These are phyloP conservation scores for Ranitomeya imitator DNA, from an alignment of 2,113 vertebrate genomes.

Conservation along the genomic window DNA sequence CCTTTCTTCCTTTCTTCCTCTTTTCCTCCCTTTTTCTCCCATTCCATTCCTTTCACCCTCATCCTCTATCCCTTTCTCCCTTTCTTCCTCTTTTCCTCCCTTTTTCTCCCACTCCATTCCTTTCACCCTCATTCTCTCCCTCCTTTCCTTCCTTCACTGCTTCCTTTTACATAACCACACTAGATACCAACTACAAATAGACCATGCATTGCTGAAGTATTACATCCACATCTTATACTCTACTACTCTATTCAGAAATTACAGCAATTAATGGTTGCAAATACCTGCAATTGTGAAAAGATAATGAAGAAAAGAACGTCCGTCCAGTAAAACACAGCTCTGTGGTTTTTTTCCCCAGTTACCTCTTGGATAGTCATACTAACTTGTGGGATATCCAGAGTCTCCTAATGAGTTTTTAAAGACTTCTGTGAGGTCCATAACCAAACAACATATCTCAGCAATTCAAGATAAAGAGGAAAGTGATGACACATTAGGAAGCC, in stretches of 20 bases:
- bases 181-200: neutral
- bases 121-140: neutral
- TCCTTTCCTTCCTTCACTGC: neutral
- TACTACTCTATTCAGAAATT: neutral
- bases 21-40: neutral
- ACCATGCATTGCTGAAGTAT: neutral
- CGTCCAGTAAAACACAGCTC: neutral
- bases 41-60: no score
- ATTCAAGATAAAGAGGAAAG: slow-evolving; percentile 55
- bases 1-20: neutral
- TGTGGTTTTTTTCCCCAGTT: slow-evolving; percentile 40
- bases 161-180: neutral
- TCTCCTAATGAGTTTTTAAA: slow-evolving; percentile 57
- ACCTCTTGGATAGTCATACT: slow-evolving; percentile 42
- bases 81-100: no score
- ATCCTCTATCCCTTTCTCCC: no score
- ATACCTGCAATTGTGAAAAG: neutral
- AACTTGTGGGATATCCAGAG: slow-evolving; percentile 44
- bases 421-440: slow-evolving; percentile 56
- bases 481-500: slow-evolving; percentile 52
- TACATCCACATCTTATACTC: neutral
- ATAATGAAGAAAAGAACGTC: neutral
- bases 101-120: no score
- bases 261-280: neutral
- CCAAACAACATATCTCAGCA: slow-evolving; percentile 57